Evolutionary conservation across 2,797 vertebrate genomes (phyloP).

Genomic region (Poeciliopsis infans): DNA sequence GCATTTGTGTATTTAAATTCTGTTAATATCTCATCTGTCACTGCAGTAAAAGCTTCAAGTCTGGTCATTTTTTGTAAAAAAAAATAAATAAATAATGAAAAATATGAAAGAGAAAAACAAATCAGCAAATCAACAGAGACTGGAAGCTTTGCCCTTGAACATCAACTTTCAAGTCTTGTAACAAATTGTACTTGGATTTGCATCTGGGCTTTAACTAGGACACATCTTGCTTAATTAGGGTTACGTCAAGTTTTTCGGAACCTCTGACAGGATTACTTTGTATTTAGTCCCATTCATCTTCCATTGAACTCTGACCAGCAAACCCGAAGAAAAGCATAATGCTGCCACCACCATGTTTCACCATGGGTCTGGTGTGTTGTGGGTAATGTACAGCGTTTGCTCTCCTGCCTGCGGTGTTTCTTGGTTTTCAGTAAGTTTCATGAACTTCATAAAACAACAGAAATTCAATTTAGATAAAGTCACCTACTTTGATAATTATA

Average conservation of each 20-base stretch:
- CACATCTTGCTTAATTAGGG: neutral
- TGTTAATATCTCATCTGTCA: neutral
- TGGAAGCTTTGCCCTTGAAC: neutral
- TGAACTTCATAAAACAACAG: neutral
- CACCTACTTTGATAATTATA: neutral
- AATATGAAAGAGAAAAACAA: neutral
- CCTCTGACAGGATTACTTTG: neutral
- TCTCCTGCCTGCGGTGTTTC: neutral
- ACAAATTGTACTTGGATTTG: neutral
- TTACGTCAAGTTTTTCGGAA: neutral
- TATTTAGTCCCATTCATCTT: neutral
- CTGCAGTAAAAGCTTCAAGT: neutral
- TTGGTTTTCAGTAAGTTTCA: neutral
- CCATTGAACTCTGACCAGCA: neutral
- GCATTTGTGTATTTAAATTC: neutral
- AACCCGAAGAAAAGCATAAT: neutral
- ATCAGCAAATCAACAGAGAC: neutral
- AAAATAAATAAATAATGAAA: neutral
- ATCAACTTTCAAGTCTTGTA: neutral
- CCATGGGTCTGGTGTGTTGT: neutral
- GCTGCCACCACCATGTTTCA: neutral
- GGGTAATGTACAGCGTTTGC: neutral
- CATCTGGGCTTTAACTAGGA: neutral
- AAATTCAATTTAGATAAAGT: neutral
- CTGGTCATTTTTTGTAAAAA: neutral